Evolutionary conservation across 2,113 vertebrate species (phyloP).

Genomic region (Trogon surrucura): DNA sequence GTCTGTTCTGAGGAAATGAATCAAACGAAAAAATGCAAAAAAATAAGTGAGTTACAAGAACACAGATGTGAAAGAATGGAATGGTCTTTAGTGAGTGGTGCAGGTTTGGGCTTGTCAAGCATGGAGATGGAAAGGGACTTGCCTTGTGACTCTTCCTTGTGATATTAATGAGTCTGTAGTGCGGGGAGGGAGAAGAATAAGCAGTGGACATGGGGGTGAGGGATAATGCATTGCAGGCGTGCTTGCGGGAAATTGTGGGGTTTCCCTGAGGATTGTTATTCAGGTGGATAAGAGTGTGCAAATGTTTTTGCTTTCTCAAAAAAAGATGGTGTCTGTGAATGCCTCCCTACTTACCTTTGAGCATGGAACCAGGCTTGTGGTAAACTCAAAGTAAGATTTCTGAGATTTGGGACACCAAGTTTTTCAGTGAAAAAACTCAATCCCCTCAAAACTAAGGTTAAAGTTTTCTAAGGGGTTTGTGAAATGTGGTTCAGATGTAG

Average conservation of each 20-base stretch:
- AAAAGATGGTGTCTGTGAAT: conserved; percentile 34
- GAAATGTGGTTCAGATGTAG: not conserved
- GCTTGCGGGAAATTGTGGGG: not conserved
- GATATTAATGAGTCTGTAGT: not conserved
- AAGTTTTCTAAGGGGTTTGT: not conserved
- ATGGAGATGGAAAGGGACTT: not conserved
- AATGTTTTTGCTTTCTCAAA: conserved; percentile 48
- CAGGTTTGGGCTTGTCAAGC: not conserved
- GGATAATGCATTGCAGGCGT: accelerated
- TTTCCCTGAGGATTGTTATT: not conserved
- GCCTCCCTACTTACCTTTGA: conserved; percentile 27
- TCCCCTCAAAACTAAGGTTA: not conserved
- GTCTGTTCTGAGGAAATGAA: not conserved
- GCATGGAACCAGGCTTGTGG: conserved; percentile 41
- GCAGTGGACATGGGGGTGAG: not conserved
- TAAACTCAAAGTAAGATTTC: not conserved
- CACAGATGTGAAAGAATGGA: not conserved
- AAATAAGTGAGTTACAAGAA: not conserved
- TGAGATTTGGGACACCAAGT: not conserved
- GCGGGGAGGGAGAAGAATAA: too few species aligned
- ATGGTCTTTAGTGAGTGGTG: not conserved
- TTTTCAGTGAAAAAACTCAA: not conserved
- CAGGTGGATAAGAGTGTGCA: too few species aligned
- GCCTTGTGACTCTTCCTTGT: not conserved
- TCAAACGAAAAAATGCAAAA: too few species aligned